These are phyloP conservation scores for Monomorium pharaonis DNA, from an alignment of 1,140 invertebrate genomes.

Conservation along the genomic window DNA sequence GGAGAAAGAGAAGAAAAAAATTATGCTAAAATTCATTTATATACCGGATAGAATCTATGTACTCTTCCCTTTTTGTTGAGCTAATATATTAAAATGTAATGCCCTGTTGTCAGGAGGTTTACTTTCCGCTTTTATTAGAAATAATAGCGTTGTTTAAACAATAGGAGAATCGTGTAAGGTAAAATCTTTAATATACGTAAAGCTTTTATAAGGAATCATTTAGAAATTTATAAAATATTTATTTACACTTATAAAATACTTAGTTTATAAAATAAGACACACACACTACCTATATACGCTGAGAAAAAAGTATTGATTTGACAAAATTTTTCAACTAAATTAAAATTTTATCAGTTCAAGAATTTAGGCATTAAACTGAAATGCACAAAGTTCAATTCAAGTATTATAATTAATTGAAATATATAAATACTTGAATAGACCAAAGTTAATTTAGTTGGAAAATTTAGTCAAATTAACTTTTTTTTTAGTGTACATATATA, in stretches of 20 bases:
- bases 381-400: too few species aligned
- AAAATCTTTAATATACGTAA: neutral
- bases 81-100: constrained; percentile 8
- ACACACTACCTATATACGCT: too few species aligned
- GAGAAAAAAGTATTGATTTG: too few species aligned
- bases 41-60: neutral
- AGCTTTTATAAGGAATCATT: neutral
- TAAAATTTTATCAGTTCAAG: too few species aligned
- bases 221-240: neutral
- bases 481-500: neutral
- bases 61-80: neutral
- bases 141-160: neutral
- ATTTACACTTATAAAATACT: neutral
- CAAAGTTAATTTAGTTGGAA: too few species aligned
- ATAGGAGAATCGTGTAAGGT: neutral
- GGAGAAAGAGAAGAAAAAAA: neutral
- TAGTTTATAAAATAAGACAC: too few species aligned
- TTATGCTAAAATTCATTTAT: constrained; percentile 15
- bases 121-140: neutral
- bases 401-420: too few species aligned
- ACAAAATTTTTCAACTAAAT: too few species aligned
- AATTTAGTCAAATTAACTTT: too few species aligned
- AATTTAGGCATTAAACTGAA: too few species aligned
- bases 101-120: neutral
- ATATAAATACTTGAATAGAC: too few species aligned